A percentile compares a stretch with the other conserved stretches of the same genome.
phyloP scores from a whole-genome alignment of 2,888 invertebrate genomes.

The Cephonodes hylas region DNA sequence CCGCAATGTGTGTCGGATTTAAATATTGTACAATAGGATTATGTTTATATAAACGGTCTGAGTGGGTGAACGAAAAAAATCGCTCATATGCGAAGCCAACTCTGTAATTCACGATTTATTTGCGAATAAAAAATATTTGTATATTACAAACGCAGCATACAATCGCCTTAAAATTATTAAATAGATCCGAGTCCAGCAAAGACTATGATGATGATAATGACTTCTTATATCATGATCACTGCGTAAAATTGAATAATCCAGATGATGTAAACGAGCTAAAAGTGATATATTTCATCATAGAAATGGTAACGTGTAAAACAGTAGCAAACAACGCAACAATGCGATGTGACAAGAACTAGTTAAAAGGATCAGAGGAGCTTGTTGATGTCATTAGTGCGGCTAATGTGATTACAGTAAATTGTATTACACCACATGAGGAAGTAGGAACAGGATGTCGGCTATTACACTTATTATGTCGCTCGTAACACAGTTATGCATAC shows the following conservation, averaged over 20 bases:
- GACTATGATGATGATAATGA: not conserved
- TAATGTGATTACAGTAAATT: slow-evolving; percentile 72
- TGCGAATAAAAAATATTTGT: no score
- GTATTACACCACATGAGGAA: slow-evolving; percentile 59
- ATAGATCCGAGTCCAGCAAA: not conserved
- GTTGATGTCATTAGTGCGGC: slow-evolving; percentile 58
- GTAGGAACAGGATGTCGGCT: slow-evolving; percentile 51
- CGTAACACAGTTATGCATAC: slow-evolving; percentile 17
- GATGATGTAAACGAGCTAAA: no score
- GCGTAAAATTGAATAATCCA: not conserved
- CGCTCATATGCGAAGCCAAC: not conserved
- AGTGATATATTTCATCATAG: not conserved
- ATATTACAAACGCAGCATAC: no score
- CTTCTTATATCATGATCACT: not conserved
- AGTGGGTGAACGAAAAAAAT: not conserved
- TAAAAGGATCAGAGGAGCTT: slow-evolving; percentile 45
- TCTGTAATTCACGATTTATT: not conserved
- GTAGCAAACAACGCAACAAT: not conserved
- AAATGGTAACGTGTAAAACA: slow-evolving; percentile 3
- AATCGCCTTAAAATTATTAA: no score
- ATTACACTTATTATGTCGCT: slow-evolving; percentile 40
- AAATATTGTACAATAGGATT: slow-evolving; percentile 43
- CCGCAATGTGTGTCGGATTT: slow-evolving; percentile 52
- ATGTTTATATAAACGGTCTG: slow-evolving; percentile 15
- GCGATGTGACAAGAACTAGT: slow-evolving; percentile 23